phyloP scores from a whole-genome alignment of 2,113 vertebrate genomes.

The human region DNA sequence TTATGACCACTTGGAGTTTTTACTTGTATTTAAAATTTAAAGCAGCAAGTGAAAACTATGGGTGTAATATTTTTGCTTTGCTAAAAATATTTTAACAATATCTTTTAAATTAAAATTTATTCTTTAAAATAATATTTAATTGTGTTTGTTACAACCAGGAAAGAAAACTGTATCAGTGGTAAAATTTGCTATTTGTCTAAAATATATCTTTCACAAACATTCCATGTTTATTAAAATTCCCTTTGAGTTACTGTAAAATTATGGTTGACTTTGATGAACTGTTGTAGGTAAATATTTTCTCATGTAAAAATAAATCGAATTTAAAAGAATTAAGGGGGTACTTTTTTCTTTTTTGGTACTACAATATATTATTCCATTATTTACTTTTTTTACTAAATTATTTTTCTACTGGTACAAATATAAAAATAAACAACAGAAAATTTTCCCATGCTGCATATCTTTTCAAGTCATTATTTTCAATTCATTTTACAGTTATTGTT shows the following conservation, averaged over 20 bases:
- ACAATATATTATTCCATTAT: background rate
- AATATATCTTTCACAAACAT: background rate
- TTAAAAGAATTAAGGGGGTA: background rate
- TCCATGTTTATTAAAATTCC: background rate
- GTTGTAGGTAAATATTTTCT: background rate
- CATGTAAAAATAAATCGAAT: background rate
- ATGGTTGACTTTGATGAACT: background rate
- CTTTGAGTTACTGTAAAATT: background rate
- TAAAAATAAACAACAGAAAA: background rate
- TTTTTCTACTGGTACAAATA: background rate
- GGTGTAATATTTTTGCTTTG: background rate
- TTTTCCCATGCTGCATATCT: background rate
- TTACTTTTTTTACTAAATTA: background rate
- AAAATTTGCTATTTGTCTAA: background rate
- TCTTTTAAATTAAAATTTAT: background rate
- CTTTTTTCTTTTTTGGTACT: background rate
- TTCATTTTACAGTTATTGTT: background rate
- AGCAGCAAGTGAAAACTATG: background rate
- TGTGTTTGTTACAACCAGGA: background rate
- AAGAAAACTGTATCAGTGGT: background rate
- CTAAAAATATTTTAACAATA: background rate
- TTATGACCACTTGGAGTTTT: background rate
- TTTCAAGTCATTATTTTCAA: background rate
- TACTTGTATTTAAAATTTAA: slow-evolving; percentile 45
- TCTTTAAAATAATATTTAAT: background rate